These are phyloP conservation scores for Virgularia gustaviana DNA, from an alignment of 92 coral and sea anemone genomes.

Conservation along the genomic window DNA sequence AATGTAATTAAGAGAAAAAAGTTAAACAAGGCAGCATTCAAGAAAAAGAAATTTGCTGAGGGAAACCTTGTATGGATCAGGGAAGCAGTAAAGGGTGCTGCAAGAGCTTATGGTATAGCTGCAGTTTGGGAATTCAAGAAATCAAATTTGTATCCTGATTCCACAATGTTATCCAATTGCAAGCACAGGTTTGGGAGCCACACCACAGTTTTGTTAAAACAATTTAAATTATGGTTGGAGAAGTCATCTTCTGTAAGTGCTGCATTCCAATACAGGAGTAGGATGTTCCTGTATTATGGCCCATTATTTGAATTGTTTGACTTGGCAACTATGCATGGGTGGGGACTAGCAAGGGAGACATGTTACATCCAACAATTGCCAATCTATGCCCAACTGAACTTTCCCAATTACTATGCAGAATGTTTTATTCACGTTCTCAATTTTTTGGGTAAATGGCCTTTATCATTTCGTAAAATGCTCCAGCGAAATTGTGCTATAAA, in stretches of 20 bases:
- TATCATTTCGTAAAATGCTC: conserved; percentile 27
- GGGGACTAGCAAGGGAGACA: conserved; percentile 39
- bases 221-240: conserved; percentile 30
- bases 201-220: conserved; percentile 28
- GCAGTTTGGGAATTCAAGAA: conserved; percentile 45
- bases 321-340: conserved; percentile 15
- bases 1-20: conserved; percentile 33
- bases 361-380: conserved; percentile 43
- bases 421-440: conserved; percentile 34
- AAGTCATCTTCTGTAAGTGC: background rate
- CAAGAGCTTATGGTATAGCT: conserved; percentile 35
- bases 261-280: conserved; percentile 13
- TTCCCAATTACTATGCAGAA: conserved; percentile 44
- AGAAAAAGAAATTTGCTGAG: conserved; percentile 46
- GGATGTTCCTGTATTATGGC: conserved; percentile 36
- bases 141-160: conserved; percentile 27
- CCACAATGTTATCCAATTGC: background rate
- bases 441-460: conserved; percentile 47
- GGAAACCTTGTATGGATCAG: conserved; percentile 18
- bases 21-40: conserved; percentile 29
- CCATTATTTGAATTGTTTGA: conserved; percentile 37
- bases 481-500: conserved; percentile 45
- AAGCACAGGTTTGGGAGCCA: conserved; percentile 30
- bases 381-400: conserved; percentile 46
- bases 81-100: conserved; percentile 43